Evolutionary conservation across 53 echinoderm and acorn worm genomes (phyloP).

Genomic region (Apostichopus leukothele): DNA sequence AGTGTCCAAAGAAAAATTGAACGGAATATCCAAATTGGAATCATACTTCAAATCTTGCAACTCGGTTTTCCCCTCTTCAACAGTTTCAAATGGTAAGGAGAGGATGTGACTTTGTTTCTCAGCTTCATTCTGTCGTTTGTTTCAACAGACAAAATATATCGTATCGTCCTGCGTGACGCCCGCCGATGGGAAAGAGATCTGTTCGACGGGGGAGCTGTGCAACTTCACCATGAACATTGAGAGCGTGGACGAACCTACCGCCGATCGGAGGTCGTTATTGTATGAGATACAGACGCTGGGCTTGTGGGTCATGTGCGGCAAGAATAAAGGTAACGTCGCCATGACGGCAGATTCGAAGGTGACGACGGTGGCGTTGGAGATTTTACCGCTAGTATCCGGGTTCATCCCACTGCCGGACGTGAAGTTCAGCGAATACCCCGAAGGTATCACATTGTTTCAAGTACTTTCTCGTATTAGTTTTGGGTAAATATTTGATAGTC

Average conservation of each 20-base stretch:
- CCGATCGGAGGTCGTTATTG: conserved; percentile 56
- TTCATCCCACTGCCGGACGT: conserved; percentile 83
- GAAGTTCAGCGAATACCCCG: conserved; percentile 76
- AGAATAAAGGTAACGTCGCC: conserved; percentile 78
- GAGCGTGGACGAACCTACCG: neutral
- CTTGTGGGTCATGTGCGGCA: conserved; percentile 95
- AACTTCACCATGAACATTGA: conserved; percentile 76
- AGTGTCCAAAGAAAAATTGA: no score
- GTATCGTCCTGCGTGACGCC: conserved; percentile 76
- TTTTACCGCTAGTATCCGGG: conserved; percentile 85
- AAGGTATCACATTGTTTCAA: neutral
- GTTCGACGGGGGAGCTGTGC: conserved; percentile 85
- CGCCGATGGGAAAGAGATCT: conserved; percentile 70
- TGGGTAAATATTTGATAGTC: no score
- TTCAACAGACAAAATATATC: conserved; percentile 74
- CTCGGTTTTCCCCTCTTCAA: neutral
- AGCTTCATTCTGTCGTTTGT: neutral
- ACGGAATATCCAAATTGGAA: no score
- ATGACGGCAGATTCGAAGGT: conserved; percentile 58
- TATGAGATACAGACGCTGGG: conserved; percentile 87
- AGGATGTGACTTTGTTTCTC: neutral
- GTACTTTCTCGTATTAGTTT: no score
- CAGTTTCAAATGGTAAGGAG: neutral
- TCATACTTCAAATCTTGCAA: no score
- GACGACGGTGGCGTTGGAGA: conserved; percentile 72